phyloP scores from a whole-genome alignment of 2,113 vertebrate species.

The Dipodomys merriami region DNA sequence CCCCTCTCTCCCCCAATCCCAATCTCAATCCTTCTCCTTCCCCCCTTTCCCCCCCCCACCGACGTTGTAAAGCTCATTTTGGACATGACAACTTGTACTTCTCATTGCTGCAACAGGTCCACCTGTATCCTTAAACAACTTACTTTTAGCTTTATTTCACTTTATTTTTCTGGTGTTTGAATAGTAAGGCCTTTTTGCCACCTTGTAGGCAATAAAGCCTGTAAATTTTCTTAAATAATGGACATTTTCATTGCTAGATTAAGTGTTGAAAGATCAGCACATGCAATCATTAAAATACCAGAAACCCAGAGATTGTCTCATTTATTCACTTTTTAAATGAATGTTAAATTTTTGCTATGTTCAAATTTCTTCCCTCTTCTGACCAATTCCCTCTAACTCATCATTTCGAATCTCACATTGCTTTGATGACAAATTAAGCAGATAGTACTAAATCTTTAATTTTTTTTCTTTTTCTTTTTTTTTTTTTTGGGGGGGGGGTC shows the following conservation, averaged over 20 bases:
- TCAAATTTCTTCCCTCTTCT: background rate
- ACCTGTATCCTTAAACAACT: too few species aligned
- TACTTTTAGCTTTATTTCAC: background rate
- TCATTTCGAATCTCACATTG: too few species aligned
- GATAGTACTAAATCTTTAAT: background rate
- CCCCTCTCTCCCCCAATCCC: too few species aligned
- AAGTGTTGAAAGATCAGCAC: conserved; percentile 9
- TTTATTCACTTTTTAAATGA: background rate
- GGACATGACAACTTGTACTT: too few species aligned
- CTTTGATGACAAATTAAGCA: too few species aligned
- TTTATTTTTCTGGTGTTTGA: conserved; percentile 19
- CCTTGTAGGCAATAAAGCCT: background rate
- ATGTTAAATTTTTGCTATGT: background rate
- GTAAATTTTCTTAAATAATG: background rate
- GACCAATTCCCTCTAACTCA: background rate
- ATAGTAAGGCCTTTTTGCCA: background rate
- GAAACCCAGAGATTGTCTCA: background rate
- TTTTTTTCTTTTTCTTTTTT: background rate
- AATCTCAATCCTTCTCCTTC: too few species aligned
- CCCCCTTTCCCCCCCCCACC: too few species aligned
- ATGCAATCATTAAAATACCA: background rate
- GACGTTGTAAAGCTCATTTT: too few species aligned
- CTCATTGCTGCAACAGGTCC: too few species aligned
- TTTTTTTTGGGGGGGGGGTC: too few species aligned
- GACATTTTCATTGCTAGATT: background rate